A percentile compares a stretch with the other conserved stretches of the same genome.
These are phyloP conservation scores for Gallinago paraguaiae DNA, from an alignment of 2,113 vertebrate species.

Conservation along the genomic window DNA sequence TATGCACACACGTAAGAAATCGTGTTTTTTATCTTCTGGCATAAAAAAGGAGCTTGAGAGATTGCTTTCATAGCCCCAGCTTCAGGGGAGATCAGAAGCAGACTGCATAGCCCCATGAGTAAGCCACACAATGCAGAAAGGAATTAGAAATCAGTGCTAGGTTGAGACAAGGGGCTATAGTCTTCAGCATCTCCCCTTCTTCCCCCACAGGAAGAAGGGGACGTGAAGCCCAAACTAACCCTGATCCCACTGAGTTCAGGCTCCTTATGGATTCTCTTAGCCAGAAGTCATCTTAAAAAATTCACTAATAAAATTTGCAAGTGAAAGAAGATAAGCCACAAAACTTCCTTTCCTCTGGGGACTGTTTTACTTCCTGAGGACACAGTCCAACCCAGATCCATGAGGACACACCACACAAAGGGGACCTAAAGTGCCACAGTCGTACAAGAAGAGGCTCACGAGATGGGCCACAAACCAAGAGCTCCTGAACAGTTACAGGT, in stretches of 20 bases:
- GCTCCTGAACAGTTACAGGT: rapidly evolving
- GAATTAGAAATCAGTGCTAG: neutral
- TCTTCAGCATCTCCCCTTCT: neutral
- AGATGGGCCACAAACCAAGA: neutral
- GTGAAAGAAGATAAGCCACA: neutral
- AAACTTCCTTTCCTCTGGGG: neutral
- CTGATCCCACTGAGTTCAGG: neutral
- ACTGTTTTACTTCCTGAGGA: neutral
- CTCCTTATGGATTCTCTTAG: neutral
- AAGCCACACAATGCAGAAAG: neutral
- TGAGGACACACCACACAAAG: neutral
- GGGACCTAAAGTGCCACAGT: neutral
- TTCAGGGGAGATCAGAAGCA: neutral
- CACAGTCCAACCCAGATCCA: neutral
- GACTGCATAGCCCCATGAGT: neutral
- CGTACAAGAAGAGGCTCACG: rapidly evolving
- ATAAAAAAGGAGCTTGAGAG: neutral
- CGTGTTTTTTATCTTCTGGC: neutral
- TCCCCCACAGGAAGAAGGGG: neutral
- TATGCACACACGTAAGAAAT: neutral
- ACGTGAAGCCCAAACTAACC: neutral
- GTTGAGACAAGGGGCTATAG: neutral
- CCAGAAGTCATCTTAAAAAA: neutral
- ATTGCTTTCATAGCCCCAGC: neutral
- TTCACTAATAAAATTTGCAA: rapidly evolving